phyloP scores from a whole-genome alignment of 2,797 vertebrate genomes.

The Ptychadena robeensis region DNA sequence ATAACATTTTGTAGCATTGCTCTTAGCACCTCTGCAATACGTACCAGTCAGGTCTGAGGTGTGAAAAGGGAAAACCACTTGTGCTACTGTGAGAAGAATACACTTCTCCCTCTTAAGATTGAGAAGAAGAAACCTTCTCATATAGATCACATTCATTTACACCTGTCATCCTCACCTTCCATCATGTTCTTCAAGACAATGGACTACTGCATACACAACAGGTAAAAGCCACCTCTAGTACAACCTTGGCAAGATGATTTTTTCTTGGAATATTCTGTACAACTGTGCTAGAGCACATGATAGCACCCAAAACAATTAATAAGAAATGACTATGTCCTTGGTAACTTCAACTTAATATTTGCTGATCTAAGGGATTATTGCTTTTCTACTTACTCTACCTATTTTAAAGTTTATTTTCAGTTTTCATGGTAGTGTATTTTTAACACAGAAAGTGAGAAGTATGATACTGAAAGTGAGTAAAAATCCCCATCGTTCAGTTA shows the following conservation, averaged over 20 bases:
- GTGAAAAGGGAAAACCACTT: conserved; percentile 33
- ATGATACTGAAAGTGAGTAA: no score
- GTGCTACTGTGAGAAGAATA: neutral
- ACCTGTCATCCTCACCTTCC: neutral
- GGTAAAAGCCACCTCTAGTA: neutral
- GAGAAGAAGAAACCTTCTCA: neutral
- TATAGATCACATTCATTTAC: conserved; percentile 1
- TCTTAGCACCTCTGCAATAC: conserved; percentile 16
- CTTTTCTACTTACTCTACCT: no score
- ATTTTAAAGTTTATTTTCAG: no score
- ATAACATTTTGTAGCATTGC: conserved; percentile 22
- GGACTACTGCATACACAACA: neutral
- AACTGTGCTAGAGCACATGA: neutral
- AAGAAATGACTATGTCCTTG: no score
- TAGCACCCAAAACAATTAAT: neutral
- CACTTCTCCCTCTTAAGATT: neutral
- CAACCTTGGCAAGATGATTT: no score
- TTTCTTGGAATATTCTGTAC: neutral
- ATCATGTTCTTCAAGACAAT: neutral
- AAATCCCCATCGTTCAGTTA: no score
- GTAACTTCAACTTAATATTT: no score
- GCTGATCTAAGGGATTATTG: no score
- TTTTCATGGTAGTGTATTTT: no score
- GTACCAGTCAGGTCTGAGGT: neutral
- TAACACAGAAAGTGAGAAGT: no score